A percentile compares a stretch with the other conserved stretches of the same genome.
phyloP scores from a whole-genome alignment of 37 sponge, comb jelly and placozoan genomes.

The Haliclona indistincta region DNA sequence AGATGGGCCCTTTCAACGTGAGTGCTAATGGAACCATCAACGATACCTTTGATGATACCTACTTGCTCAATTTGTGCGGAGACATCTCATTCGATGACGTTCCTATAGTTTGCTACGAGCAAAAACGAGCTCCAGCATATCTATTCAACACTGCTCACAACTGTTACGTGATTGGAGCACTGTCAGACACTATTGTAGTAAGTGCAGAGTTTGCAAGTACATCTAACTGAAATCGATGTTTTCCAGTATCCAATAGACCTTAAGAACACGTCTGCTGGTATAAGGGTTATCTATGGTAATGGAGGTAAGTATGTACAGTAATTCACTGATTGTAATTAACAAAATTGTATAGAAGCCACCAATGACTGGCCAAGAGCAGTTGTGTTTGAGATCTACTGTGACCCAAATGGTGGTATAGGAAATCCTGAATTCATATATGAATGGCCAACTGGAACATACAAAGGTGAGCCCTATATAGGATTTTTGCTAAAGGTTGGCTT shows the following conservation, averaged over 20 bases:
- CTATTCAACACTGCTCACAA: too few relatives aligned
- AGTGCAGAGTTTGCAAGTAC: neutral
- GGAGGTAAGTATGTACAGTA: conserved; percentile 47
- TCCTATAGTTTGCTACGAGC: too few relatives aligned
- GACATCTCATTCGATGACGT: too few relatives aligned
- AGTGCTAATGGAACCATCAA: neutral
- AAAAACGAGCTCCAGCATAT: too few relatives aligned
- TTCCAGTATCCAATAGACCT: conserved; percentile 70
- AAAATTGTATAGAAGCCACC: neutral
- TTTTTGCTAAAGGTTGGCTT: neutral
- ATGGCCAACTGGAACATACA: conserved; percentile 49
- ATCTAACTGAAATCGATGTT: neutral
- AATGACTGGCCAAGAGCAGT: conserved; percentile 42
- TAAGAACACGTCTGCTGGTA: conserved; percentile 38
- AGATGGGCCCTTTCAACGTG: neutral
- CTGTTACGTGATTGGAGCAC: too few relatives aligned
- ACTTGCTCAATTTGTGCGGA: too few relatives aligned
- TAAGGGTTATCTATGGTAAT: conserved; percentile 62
- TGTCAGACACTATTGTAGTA: neutral
- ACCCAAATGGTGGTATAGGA: conserved; percentile 6
- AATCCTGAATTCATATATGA: conserved; percentile 26
- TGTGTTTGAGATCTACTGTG: conserved; percentile 63
- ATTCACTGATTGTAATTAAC: neutral
- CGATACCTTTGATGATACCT: too few relatives aligned
- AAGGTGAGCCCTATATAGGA: conserved; percentile 5